Evolutionary conservation across 1,140 invertebrate species (phyloP), one percentile per base, ranked within the genome.

Genomic region (Drosophila kohkoa): DNA sequence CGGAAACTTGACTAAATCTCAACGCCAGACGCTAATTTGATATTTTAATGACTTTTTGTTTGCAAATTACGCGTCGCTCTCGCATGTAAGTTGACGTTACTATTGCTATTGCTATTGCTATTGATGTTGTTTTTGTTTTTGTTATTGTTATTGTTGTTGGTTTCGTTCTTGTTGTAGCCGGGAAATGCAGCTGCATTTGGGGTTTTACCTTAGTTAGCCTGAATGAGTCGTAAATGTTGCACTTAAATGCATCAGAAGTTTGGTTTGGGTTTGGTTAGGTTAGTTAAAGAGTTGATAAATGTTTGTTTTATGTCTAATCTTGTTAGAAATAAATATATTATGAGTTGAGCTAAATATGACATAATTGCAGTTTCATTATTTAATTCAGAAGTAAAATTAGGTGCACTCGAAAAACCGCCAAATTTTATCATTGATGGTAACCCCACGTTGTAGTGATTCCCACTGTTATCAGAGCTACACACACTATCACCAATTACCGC

Each of bases 41-140:
- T 83, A 88, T 88, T 88, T 88, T 88, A 89, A 88, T 89, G 81
- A 77, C 80, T 83, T 88, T 85, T 88, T 77, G 83, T 87, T 88
- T 87, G 83, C 82, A 86, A 86, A 87, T 87, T 82, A 82, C 82
- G 68, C 66, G 57, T 55, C 49, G 41, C 16, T 55, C 46, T 51
- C 43, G 48, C 62, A 38, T 41, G 57, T 65, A 57, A 65, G 48
- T 59, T 60, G 8, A 43, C 67, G 3, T 43, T 62, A 6, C 25
- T 54, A n/a, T 59, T 46, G 0, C 58, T 67, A 8, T 38, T 25
- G n/a, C 10, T 49, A 20, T 30, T 64, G 41, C 7, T 52, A 13
- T 46, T 46, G 15, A 15, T 48, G 15, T 62, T 46, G 41, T 15
- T 20, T 16, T 49, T 55, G 2, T 59, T 66, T 38, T 20, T 59